A percentile compares a stretch with the other conserved stretches of the same genome.
Conservation (phyloP, 2,113 vertebrate species). For the Myxocyprinus asiaticus region DNA sequence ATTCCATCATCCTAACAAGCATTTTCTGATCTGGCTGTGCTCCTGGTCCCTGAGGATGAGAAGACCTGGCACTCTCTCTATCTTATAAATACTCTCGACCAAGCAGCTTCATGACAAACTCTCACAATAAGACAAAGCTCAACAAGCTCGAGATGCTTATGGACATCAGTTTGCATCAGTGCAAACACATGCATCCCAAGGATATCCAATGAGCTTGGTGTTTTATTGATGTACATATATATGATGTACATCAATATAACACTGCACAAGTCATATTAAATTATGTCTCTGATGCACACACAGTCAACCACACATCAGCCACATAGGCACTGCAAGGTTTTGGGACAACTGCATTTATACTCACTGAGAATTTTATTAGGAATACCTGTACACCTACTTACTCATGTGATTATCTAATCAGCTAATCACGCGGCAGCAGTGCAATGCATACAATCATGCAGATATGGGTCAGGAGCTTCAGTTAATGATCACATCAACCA, state of each 20-base stretch:
- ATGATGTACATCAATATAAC: not conserved
- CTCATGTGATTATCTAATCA: too few species aligned
- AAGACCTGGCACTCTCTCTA: not conserved
- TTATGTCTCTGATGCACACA: not conserved
- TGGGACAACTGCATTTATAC: too few species aligned
- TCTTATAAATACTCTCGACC: slow-evolving; percentile 29
- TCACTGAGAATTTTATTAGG: too few species aligned
- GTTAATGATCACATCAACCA: too few species aligned
- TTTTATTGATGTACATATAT: not conserved
- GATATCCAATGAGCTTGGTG: not conserved
- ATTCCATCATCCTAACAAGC: slow-evolving; percentile 36
- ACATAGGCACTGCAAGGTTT: not conserved
- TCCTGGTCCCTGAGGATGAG: slow-evolving; percentile 18
- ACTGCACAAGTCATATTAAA: not conserved
- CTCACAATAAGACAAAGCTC: slow-evolving; percentile 5
- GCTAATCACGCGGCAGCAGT: too few species aligned
- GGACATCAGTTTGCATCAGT: not conserved
- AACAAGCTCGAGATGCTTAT: slow-evolving; percentile 45
- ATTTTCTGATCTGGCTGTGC: slow-evolving; percentile 8
- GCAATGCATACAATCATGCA: too few species aligned
- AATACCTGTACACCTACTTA: too few species aligned
- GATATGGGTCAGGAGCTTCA: too few species aligned
- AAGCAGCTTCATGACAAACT: slow-evolving; percentile 22
- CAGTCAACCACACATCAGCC: not conserved
- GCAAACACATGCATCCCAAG: not conserved